These are phyloP conservation scores for Dryobates pubescens DNA, from an alignment of 2,797 vertebrate genomes.

Conservation along the genomic window DNA sequence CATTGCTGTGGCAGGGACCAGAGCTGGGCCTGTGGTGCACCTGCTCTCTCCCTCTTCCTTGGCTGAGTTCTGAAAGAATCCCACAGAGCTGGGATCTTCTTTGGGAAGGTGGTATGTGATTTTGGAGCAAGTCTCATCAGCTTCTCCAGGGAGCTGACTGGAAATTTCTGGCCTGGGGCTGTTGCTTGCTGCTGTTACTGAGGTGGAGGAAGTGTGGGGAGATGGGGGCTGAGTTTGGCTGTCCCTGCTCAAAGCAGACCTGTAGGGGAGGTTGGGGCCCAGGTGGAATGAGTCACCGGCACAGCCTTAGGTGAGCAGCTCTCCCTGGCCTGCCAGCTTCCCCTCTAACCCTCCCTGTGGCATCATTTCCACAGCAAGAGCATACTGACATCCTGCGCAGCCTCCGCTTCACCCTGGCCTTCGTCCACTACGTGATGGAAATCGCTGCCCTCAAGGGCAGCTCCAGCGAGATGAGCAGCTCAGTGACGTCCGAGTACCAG, in stretches of 20 bases:
- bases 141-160: not conserved
- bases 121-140: not conserved
- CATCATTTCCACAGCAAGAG: slow-evolving; percentile 80
- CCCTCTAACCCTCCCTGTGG: not conserved
- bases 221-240: not conserved
- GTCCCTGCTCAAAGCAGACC: not conserved
- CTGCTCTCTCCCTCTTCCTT: not conserved
- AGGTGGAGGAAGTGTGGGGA: not conserved
- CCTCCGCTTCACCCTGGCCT: slow-evolving; percentile 90
- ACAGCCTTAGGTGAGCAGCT: not conserved
- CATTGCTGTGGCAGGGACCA: not conserved
- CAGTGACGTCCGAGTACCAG: slow-evolving; percentile 83
- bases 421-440: slow-evolving; percentile 91
- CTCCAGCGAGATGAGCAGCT: slow-evolving; percentile 72
- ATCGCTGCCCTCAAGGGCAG: slow-evolving; percentile 87
- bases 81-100: not conserved
- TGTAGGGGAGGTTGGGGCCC: not conserved
- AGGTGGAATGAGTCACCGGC: not conserved
- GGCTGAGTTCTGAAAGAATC: not conserved
- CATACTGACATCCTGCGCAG: slow-evolving; percentile 90
- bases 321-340: not conserved
- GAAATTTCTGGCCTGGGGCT: not conserved
- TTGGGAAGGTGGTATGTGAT: not conserved
- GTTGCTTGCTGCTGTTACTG: not conserved
- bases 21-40: not conserved